Percentiles rank a stretch among this genome's conserved stretches.
phyloP scores from a whole-genome alignment of 2,888 invertebrate species.

The Celastrina argiolus region DNA sequence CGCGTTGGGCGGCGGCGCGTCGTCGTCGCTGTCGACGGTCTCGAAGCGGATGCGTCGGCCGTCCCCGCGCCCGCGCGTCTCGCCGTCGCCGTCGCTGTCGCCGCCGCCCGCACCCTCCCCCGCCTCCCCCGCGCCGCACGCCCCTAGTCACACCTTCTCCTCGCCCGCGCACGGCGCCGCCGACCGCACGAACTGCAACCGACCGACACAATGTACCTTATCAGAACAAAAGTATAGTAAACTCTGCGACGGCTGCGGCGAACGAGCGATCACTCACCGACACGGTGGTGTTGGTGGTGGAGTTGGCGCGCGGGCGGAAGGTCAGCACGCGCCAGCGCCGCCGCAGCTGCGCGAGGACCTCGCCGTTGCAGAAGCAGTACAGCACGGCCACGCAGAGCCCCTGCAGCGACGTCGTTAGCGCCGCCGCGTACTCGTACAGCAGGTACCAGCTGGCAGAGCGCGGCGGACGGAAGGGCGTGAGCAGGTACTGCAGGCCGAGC shows the following conservation, averaged over 20 bases:
- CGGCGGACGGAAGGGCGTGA: constrained; percentile 89
- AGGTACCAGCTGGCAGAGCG: constrained; percentile 84
- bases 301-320: constrained; percentile 88
- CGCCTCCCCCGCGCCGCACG: constrained; percentile 55
- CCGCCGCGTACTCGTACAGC: constrained; percentile 89
- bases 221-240: neutral
- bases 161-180: constrained; percentile 81
- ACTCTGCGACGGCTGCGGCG: neutral
- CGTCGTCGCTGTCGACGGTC: constrained; percentile 65
- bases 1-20: constrained; percentile 56
- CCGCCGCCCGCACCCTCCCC: constrained; percentile 50
- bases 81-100: constrained; percentile 31
- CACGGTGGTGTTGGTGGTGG: constrained; percentile 91
- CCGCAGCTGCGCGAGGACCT: constrained; percentile 92
- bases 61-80: constrained; percentile 31
- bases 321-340: constrained; percentile 90
- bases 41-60: constrained; percentile 65
- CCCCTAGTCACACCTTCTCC: constrained; percentile 87
- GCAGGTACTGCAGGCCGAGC: constrained; percentile 92
- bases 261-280: constrained; percentile 80
- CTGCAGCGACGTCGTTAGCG: constrained; percentile 92
- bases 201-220: constrained; percentile 11
- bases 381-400: constrained; percentile 94
- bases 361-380: constrained; percentile 96
- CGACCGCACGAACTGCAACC: constrained; percentile 85